Evolutionary conservation across 2,113 vertebrate genomes (phyloP), one percentile per base, ranked within the genome.

Genomic region (Hippopotamus amphibius): DNA sequence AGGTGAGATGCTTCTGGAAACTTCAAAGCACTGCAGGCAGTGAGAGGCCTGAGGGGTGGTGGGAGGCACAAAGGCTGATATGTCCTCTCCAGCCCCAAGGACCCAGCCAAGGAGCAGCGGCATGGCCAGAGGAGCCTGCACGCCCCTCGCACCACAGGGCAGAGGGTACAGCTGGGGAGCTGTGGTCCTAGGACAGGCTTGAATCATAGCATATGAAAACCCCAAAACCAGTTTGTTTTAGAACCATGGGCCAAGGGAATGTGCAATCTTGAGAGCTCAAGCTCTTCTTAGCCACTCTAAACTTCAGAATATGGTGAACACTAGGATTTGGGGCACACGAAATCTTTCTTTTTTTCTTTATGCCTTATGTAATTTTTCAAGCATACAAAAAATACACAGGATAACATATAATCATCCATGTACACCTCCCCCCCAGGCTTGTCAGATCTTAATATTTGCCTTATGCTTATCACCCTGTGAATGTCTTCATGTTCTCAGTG

Each of bases 401-500:
- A 48, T 48, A 76, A 30, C 12, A 2, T 46, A 76, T 2, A 4
- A 30, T 30, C 15, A 9, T 48, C 16, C 43, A 76, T 2, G 17
- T 26, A 48, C 43, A 76, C 26, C 37, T 37, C 30, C 26, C 26
- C 1, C 72, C 72, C 43, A 17, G 43, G 14, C 7, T 76, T 26
- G 46, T 76, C 43, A 76, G 72, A 74, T 30, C 72, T 30, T 46
- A 28, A 46, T 7, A 8, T 16, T 48, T 74, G 72, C 43, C 26
- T 10, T 30, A 8, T 10, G 14, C 30, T 48, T 74, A 74, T 74
- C 8, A 48, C 43, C 28, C 46, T 48, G 26, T 74, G 43, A 74
- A 24, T 8, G 0, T 26, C 26, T 2, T 55, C 16, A 0, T 55
- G 53, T 17, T 55, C 53, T 55, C 7, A 1, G 43, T 0, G 7